A percentile compares a stretch with the other conserved stretches of the same genome.
These are phyloP conservation scores for Eubasilissa regina DNA, from an alignment of 1,140 invertebrate genomes.

Conservation along the genomic window DNA sequence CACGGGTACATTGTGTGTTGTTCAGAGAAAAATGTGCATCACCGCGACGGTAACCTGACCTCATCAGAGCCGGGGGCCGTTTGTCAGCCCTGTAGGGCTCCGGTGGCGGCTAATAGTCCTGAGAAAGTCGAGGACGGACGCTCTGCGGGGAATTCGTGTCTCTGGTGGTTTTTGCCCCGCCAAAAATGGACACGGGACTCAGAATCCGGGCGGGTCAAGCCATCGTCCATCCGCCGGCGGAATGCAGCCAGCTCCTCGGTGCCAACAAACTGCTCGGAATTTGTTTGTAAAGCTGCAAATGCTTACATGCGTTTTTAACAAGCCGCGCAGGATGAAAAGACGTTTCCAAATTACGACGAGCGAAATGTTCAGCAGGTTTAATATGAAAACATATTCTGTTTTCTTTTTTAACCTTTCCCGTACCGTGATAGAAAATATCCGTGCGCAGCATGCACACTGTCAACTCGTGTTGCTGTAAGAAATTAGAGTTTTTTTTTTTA, in stretches of 20 bases:
- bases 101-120: background rate
- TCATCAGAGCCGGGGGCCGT: too few relatives aligned
- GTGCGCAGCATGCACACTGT: too few relatives aligned
- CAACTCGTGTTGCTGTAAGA: too few relatives aligned
- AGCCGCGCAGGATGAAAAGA: background rate
- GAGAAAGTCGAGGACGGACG: background rate
- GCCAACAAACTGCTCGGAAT: slow-evolving; percentile 34
- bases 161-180: slow-evolving; percentile 9
- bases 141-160: slow-evolving; percentile 18
- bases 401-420: too few relatives aligned
- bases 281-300: slow-evolving; percentile 28
- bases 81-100: too few relatives aligned
- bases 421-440: too few relatives aligned
- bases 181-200: slow-evolving; percentile 12
- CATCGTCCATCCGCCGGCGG: background rate
- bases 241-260: slow-evolving; percentile 20
- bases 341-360: background rate
- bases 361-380: too few relatives aligned
- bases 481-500: too few relatives aligned
- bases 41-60: too few relatives aligned
- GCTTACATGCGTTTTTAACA: background rate
- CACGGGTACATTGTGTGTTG: too few relatives aligned
- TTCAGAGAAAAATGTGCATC: too few relatives aligned
- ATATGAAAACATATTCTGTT: too few relatives aligned
- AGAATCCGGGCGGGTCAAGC: background rate